These are phyloP conservation scores for Netelia virgata DNA, from an alignment of 2,888 invertebrate species.

Conservation along the genomic window DNA sequence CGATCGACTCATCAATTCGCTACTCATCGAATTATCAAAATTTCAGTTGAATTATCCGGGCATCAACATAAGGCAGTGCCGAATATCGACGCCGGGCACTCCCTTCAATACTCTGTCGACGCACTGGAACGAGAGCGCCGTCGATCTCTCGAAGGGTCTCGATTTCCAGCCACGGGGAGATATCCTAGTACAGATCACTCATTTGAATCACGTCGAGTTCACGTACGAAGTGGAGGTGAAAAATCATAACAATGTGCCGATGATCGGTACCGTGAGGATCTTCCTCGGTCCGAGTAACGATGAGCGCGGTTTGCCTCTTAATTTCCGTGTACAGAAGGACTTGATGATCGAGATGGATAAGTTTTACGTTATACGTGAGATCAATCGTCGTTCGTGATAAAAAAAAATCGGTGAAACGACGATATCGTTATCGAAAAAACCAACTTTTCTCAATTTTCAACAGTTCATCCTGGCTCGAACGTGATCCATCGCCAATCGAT, in stretches of 20 bases:
- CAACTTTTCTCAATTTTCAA: slow-evolving; percentile 53
- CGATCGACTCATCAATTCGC: background rate
- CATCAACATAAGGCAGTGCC: slow-evolving; percentile 87
- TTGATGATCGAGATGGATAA: slow-evolving; percentile 91
- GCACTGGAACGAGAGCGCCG: slow-evolving; percentile 92
- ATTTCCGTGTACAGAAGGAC: slow-evolving; percentile 87
- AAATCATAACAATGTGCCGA: slow-evolving; percentile 85
- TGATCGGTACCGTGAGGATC: slow-evolving; percentile 88
- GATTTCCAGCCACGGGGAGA: slow-evolving; percentile 93
- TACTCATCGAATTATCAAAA: background rate
- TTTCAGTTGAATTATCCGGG: slow-evolving; percentile 88
- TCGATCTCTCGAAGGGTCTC: slow-evolving; percentile 92
- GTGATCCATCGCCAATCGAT: slow-evolving; percentile 88
- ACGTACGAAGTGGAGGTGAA: slow-evolving; percentile 88
- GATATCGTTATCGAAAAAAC: slow-evolving; percentile 3
- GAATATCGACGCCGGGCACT: slow-evolving; percentile 86
- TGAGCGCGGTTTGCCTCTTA: slow-evolving; percentile 88
- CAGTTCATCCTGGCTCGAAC: slow-evolving; percentile 90
- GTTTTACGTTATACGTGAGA: slow-evolving; percentile 88
- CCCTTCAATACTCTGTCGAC: slow-evolving; percentile 88
- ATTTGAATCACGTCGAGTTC: slow-evolving; percentile 91
- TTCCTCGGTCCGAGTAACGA: slow-evolving; percentile 89
- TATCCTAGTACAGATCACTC: slow-evolving; percentile 91
- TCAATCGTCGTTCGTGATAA: background rate
- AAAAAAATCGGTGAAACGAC: background rate